Evolutionary conservation across 2,888 invertebrate species (phyloP).

Genomic region (Nesidiocoris tenuis): DNA sequence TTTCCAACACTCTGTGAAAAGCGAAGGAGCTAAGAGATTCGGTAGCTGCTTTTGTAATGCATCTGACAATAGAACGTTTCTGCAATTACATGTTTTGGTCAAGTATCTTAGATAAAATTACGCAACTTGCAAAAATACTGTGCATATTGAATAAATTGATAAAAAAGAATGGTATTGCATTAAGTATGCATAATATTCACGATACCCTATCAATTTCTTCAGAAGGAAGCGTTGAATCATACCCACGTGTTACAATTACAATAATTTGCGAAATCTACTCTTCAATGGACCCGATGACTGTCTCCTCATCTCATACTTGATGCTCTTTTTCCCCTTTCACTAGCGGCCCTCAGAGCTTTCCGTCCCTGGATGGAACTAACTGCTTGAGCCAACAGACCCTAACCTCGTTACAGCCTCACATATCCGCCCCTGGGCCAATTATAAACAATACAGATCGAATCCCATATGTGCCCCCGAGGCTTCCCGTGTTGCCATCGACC

Average conservation of each 20-base stretch:
- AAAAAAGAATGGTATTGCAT: too few species aligned
- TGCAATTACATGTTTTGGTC: too few species aligned
- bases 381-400: constrained; percentile 40
- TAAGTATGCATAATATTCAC: too few species aligned
- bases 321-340: constrained; percentile 1
- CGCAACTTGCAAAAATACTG: too few species aligned
- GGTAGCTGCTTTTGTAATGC: too few species aligned
- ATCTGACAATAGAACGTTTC: too few species aligned
- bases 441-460: constrained; percentile 39
- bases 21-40: too few species aligned
- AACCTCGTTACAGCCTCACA: constrained; percentile 39
- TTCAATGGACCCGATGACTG: neutral
- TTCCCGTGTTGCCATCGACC: neutral
- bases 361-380: constrained; percentile 25
- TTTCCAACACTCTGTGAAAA: neutral
- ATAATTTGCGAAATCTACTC: neutral
- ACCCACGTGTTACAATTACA: neutral
- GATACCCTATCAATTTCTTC: too few species aligned
- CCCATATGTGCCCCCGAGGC: constrained; percentile 35
- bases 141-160: too few species aligned
- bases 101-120: too few species aligned
- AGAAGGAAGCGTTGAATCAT: too few species aligned
- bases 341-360: neutral
- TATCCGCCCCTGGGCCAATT: constrained; percentile 39
- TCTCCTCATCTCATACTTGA: neutral